Evolutionary conservation across 2,113 vertebrate genomes (phyloP).

Genomic region (Daubentonia madagascariensis): DNA sequence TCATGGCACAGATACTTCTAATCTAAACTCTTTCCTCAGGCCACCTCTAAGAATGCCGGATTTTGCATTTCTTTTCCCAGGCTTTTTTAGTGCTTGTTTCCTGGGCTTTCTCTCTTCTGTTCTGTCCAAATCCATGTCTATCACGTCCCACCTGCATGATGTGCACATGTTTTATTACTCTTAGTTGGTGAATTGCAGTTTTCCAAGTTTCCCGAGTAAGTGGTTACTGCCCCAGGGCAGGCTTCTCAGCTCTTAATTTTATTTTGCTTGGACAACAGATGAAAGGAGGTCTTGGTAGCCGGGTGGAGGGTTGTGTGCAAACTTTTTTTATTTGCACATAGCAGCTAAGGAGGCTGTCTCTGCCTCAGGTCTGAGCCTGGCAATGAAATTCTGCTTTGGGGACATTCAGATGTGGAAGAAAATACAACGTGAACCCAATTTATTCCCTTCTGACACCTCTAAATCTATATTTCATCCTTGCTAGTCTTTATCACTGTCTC

Average conservation of each 20-base stretch:
- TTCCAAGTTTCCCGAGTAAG: neutral
- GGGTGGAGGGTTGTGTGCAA: neutral
- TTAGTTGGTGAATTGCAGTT: neutral
- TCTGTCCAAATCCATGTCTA: neutral
- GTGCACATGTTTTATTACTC: fast-evolving
- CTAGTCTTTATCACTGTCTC: neutral
- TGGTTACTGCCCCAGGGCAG: neutral
- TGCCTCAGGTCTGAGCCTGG: neutral
- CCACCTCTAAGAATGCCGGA: neutral
- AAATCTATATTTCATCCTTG: neutral
- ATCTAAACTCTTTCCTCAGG: neutral
- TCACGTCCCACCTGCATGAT: fast-evolving
- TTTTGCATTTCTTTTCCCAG: neutral
- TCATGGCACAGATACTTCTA: neutral
- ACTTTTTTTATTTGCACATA: neutral
- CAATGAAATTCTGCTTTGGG: neutral
- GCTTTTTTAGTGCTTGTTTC: no score
- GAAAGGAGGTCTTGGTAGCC: neutral
- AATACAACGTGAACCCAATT: neutral
- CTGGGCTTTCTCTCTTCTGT: neutral
- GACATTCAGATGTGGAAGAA: neutral
- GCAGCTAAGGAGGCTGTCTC: neutral
- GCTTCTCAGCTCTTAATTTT: neutral
- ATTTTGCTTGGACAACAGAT: neutral
- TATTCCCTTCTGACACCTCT: neutral